Conservation (phyloP, 2,113 vertebrate genomes). For the Mustelus asterias region DNA sequence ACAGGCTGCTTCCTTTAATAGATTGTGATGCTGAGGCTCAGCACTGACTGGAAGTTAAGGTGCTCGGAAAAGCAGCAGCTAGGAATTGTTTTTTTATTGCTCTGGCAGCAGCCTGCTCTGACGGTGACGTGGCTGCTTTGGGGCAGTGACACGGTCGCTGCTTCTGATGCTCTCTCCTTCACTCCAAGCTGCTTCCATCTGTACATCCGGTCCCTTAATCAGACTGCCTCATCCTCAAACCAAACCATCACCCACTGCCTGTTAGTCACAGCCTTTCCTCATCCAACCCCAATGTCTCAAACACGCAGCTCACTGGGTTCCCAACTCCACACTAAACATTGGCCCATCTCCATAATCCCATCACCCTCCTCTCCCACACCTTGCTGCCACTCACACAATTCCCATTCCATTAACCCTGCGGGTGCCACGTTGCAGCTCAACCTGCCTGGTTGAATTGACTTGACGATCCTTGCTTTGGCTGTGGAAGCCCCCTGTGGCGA, state of each 20-base stretch:
- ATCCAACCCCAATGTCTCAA: too few species aligned
- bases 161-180: neutral
- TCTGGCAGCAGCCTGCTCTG: too few species aligned
- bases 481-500: slow-evolving; percentile 17
- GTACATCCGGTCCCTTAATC: neutral
- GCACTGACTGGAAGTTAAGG: too few species aligned
- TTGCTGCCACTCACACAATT: slow-evolving; percentile 23
- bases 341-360: slow-evolving; percentile 43
- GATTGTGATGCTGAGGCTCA: too few species aligned
- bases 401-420: neutral
- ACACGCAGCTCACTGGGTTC: too few species aligned
- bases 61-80: too few species aligned
- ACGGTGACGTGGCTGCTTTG: neutral
- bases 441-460: neutral
- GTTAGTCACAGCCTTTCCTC: too few species aligned
- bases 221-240: neutral
- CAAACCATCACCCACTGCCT: too few species aligned
- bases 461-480: slow-evolving; percentile 22
- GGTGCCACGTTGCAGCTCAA: neutral
- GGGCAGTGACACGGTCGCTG: neutral
- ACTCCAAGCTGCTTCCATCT: neutral
- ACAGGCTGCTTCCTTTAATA: too few species aligned
- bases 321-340: neutral
- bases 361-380: slow-evolving; percentile 40
- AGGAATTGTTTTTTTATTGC: neutral